These are phyloP conservation scores for Myotis yumanensis DNA, from an alignment of 2,113 vertebrate genomes.

Conservation along the genomic window DNA sequence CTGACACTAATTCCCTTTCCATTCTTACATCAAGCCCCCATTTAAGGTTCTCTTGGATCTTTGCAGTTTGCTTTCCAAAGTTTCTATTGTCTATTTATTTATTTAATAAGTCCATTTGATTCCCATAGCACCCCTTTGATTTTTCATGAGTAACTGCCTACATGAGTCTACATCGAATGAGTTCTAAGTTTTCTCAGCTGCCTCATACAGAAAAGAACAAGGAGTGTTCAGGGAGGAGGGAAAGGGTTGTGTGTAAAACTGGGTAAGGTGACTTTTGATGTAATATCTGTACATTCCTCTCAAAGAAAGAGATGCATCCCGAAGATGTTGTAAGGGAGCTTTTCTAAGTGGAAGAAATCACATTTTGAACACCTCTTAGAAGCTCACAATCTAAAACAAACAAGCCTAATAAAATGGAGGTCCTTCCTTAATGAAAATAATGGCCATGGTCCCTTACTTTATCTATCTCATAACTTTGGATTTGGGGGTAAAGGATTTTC, in stretches of 20 bases:
- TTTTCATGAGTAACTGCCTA: slow-evolving; percentile 34
- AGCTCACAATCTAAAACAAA: slow-evolving; percentile 21
- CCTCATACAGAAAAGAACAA: slow-evolving; percentile 28
- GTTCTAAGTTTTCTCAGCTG: slow-evolving; percentile 15
- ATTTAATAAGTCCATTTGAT: slow-evolving; percentile 35
- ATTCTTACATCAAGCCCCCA: background rate
- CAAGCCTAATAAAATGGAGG: slow-evolving; percentile 35
- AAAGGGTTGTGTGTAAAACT: background rate
- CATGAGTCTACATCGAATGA: slow-evolving; percentile 16
- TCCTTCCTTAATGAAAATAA: slow-evolving; percentile 32
- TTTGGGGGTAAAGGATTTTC: slow-evolving; percentile 20
- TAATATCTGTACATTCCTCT: slow-evolving; percentile 35
- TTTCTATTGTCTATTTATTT: slow-evolving; percentile 25
- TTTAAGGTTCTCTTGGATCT: slow-evolving; percentile 27
- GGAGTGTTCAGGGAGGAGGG: background rate
- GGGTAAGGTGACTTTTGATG: background rate
- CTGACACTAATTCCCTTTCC: background rate
- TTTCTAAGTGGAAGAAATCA: slow-evolving; percentile 40
- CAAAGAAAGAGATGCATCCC: slow-evolving; percentile 36
- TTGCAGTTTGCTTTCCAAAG: slow-evolving; percentile 42
- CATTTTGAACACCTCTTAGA: slow-evolving; percentile 1
- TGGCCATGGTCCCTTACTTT: background rate
- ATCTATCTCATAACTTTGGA: slow-evolving; percentile 30
- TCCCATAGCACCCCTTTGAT: background rate
- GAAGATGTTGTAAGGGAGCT: background rate